phyloP scores from a whole-genome alignment of 1,140 invertebrate genomes.

The Spodoptera frugiperda region DNA sequence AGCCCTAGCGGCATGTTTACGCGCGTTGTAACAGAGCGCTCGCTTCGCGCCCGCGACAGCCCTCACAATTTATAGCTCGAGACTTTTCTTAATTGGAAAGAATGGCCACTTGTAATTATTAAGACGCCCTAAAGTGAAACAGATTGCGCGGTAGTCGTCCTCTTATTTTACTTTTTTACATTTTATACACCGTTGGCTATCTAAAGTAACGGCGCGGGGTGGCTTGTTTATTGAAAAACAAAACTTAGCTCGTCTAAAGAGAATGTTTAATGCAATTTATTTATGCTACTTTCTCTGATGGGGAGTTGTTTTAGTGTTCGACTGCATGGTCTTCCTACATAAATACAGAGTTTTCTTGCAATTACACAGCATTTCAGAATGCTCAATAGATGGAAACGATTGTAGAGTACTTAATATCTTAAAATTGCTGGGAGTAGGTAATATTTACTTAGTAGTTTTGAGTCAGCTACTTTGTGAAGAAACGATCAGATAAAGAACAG shows the following conservation, averaged over 20 bases:
- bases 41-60: conserved; percentile 68
- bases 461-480: conserved; percentile 36
- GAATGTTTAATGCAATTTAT: conserved; percentile 41
- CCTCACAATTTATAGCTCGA: conserved; percentile 83
- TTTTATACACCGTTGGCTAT: conserved; percentile 48
- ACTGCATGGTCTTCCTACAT: background rate
- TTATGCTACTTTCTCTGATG: conserved; percentile 41
- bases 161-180: conserved; percentile 63
- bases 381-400: background rate
- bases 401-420: conserved; percentile 1
- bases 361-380: conserved; percentile 15
- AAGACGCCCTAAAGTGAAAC: conserved; percentile 85
- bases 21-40: conserved; percentile 63
- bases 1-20: conserved; percentile 75
- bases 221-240: conserved; percentile 47
- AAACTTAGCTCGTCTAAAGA: conserved; percentile 32
- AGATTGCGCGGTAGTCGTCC: conserved; percentile 77
- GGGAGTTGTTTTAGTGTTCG: conserved; percentile 14
- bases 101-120: conserved; percentile 86
- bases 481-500: conserved; percentile 42
- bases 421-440: conserved; percentile 17
- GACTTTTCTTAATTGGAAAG: conserved; percentile 86
- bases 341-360: conserved; percentile 22
- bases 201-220: conserved; percentile 12
- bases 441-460: conserved; percentile 24